These are phyloP conservation scores for Ochropleura plecta DNA, from an alignment of 2,888 invertebrate genomes.

Conservation along the genomic window DNA sequence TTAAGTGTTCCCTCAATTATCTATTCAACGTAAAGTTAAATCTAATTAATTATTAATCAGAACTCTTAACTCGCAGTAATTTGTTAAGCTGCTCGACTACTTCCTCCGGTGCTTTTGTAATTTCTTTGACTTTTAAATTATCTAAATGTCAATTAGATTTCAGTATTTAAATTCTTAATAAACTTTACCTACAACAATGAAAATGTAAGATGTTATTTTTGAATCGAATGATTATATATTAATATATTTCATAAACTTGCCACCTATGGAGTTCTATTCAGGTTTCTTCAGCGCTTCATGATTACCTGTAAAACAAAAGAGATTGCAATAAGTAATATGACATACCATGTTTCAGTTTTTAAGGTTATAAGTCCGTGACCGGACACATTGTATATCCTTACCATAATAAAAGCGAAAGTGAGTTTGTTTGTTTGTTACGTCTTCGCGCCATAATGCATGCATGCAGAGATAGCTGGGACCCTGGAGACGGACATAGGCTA, in stretches of 20 bases:
- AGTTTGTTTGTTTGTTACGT: no score
- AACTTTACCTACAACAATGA: conserved; percentile 19
- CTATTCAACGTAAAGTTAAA: conserved; percentile 54
- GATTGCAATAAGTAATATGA: conserved; percentile 6
- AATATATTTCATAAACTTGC: not conserved
- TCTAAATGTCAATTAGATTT: conserved; percentile 53
- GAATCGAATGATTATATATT: not conserved
- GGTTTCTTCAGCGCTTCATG: not conserved
- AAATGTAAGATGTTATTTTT: not conserved
- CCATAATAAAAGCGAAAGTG: no score
- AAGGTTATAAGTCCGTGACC: no score
- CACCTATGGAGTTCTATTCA: not conserved
- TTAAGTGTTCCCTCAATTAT: conserved; percentile 28
- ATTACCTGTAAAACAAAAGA: conserved; percentile 51
- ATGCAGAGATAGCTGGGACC: no score
- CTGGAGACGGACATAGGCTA: no score
- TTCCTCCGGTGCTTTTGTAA: conserved; percentile 18
- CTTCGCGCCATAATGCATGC: no score
- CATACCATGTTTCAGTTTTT: not conserved
- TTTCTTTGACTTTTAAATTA: conserved; percentile 44
- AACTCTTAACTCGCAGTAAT: conserved; percentile 28
- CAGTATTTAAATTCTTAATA: conserved; percentile 26
- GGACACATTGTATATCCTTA: no score
- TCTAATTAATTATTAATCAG: conserved; percentile 62
- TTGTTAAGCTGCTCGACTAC: conserved; percentile 30